Conservation (phyloP, 1,140 invertebrate genomes). For the Caenorhabditis inopinata region DNA sequence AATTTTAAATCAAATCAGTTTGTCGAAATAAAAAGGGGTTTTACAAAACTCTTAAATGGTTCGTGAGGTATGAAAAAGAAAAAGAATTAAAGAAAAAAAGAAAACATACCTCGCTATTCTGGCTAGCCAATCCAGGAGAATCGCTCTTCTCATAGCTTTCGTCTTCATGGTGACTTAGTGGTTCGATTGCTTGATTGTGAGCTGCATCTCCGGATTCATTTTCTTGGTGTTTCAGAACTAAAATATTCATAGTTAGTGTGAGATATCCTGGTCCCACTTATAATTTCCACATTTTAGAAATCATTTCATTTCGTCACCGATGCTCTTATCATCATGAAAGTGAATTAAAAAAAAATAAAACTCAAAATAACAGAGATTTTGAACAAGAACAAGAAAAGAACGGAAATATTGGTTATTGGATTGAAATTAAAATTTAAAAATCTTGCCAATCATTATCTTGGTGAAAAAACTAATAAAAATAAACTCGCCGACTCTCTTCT, state of each 20-base stretch:
- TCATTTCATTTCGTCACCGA: no score
- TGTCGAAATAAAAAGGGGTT: background rate
- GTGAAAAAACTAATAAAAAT: no score
- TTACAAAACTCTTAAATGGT: background rate
- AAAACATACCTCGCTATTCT: slow-evolving; percentile 9
- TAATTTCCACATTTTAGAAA: no score
- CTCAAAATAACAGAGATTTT: no score
- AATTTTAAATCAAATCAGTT: no score
- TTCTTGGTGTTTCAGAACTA: background rate
- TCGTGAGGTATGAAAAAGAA: background rate
- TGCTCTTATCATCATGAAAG: no score
- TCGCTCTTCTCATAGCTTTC: slow-evolving; percentile 3
- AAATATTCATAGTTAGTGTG: background rate
- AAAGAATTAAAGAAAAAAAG: background rate
- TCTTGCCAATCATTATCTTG: no score
- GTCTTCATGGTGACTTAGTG: background rate
- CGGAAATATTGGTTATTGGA: no score
- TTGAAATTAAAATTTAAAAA: no score
- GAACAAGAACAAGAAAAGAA: no score
- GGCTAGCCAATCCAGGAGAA: slow-evolving; percentile 11
- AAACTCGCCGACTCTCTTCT: slow-evolving; percentile 7
- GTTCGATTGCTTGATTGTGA: background rate
- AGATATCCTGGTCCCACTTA: no score
- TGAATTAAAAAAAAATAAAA: no score
- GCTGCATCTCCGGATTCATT: background rate